Base-by-base conservation (phyloP, 1,140 invertebrate genomes). In the Pogonus chalceus region DNA sequence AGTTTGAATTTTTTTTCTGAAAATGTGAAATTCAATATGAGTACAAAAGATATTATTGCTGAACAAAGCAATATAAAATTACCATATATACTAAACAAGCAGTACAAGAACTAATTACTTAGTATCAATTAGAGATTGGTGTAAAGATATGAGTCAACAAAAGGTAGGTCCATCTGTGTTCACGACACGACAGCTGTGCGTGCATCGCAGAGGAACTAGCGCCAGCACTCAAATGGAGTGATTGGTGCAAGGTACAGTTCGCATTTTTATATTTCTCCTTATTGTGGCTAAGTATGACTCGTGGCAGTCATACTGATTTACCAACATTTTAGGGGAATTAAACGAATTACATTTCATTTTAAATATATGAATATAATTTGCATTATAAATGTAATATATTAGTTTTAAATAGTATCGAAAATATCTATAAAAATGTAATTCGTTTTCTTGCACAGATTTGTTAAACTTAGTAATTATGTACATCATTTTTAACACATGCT, bases 241-340 rank as follows among this genome's bases (percentile, higher is more conserved):
- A 74, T 72, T 71, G 71, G 76, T 77, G 73, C 76, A 73, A 79
- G 77, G 77, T 79, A 79, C 75, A 71, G 76, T 77, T 66, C 66
- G 22, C 10, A 49, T 43, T 12, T 43, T 43, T 43, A 43, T 43
- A 43, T 35, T 35, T 35, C 31, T 14, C 14, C 14, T 35, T 35
- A 35, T 35, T 9, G 14, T 35, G 31, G 7, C 14, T 9, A 7
- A 35, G 7, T n/a, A n/a, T n/a, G n/a, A n/a, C n/a, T n/a, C n/a
- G n/a, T n/a, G n/a, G n/a, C n/a, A n/a, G n/a, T n/a, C n/a, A n/a
- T n/a, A n/a, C n/a, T n/a, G n/a, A n/a, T n/a, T n/a, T n/a, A n/a
- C n/a, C n/a, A n/a, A n/a, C n/a, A n/a, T n/a, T n/a, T n/a, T n/a
- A n/a, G n/a, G n/a, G n/a, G n/a, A n/a, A n/a, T n/a, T n/a, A n/a